phyloP scores from a whole-genome alignment of 2,888 invertebrate genomes.

The Ennomos fuscantarius region DNA sequence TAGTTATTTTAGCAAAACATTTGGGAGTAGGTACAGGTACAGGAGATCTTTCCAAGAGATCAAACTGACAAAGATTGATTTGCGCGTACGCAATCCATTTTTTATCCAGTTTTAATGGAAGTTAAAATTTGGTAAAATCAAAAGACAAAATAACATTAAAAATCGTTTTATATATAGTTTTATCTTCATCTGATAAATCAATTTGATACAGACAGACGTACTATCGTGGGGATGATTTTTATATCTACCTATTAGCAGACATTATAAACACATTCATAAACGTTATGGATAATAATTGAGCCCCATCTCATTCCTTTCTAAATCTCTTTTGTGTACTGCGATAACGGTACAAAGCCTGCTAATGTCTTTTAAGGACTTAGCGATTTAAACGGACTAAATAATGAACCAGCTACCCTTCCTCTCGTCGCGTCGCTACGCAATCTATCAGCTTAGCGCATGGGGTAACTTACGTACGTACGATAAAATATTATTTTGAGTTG shows the following conservation, averaged over 20 bases:
- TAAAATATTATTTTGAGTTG: conserved; percentile 24
- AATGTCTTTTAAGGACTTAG: conserved; percentile 85
- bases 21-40: no score
- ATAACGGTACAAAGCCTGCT: conserved; percentile 83
- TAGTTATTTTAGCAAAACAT: no score
- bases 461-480: conserved; percentile 39
- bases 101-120: no score
- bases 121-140: no score
- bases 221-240: background rate
- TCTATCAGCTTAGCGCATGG: conserved; percentile 72
- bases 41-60: no score
- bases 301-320: conserved; percentile 61
- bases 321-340: conserved; percentile 83
- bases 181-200: no score
- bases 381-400: conserved; percentile 85
- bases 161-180: no score
- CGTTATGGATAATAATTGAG: conserved; percentile 67
- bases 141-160: no score
- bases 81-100: no score
- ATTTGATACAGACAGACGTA: no score
- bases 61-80: no score
- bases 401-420: conserved; percentile 80
- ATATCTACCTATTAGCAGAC: conserved; percentile 25
- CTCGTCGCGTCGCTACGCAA: conserved; percentile 57
- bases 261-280: conserved; percentile 47